Conservation (phyloP, 2,113 vertebrate genomes). For the Hippocampus abdominalis region DNA sequence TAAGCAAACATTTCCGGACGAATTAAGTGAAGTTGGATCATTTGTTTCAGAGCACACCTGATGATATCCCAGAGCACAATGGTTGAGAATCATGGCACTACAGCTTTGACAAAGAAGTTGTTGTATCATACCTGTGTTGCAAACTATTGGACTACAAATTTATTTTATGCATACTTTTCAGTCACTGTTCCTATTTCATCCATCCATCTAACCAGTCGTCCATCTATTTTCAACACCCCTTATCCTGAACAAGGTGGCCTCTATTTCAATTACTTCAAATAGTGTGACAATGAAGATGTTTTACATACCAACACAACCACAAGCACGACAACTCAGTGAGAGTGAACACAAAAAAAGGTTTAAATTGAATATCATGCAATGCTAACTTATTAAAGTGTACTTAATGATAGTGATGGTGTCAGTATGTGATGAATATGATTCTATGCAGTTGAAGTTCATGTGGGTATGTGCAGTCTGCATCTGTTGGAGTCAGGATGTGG, state of each 20-base stretch:
- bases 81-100: neutral
- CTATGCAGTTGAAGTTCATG: neutral
- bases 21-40: neutral
- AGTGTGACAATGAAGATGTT: neutral
- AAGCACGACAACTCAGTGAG: neutral
- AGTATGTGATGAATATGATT: neutral
- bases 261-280: neutral
- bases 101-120: neutral
- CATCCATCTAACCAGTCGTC: too few species aligned
- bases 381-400: slow-evolving; percentile 5
- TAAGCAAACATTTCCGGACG: too few species aligned
- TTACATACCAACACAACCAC: neutral
- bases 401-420: slow-evolving; percentile 15
- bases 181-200: neutral
- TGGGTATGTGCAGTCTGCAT: slow-evolving; percentile 2
- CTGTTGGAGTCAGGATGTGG: slow-evolving; percentile 59
- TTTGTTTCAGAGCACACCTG: neutral
- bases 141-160: neutral
- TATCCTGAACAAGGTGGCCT: too few species aligned
- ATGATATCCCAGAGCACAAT: too few species aligned
- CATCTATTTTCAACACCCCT: too few species aligned
- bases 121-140: neutral
- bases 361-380: neutral
- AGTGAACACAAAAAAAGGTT: neutral
- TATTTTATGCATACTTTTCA: neutral